phyloP scores from a whole-genome alignment of 2,888 invertebrate genomes.

The Apamea crenata region DNA sequence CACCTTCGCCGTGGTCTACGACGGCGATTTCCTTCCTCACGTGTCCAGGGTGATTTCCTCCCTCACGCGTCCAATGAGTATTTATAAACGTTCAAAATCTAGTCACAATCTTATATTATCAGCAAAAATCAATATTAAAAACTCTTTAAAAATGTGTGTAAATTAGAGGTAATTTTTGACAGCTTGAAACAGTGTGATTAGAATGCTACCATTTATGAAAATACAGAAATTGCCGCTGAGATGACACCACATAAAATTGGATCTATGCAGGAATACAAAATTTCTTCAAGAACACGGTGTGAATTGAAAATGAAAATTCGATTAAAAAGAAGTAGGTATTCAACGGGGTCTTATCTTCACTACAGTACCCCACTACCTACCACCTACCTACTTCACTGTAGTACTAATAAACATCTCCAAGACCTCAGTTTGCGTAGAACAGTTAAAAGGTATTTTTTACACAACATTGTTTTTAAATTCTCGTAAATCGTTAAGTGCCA shows the following conservation, averaged over 20 bases:
- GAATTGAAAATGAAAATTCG: not conserved
- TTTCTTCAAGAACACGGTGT: not conserved
- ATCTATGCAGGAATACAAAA: not conserved
- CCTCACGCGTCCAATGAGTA: not conserved
- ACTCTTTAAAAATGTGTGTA: not conserved
- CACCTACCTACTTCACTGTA: not conserved
- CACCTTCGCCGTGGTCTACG: not conserved
- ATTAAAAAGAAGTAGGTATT: not conserved
- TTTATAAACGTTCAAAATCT: not conserved
- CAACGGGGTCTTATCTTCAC: not conserved
- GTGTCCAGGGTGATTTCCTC: not conserved
- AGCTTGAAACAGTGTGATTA: not conserved
- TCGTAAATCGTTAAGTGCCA: slow-evolving; percentile 58
- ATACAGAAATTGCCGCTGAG: not conserved
- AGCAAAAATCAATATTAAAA: not conserved
- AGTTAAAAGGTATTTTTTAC: slow-evolving; percentile 46
- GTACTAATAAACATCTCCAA: slow-evolving; percentile 20
- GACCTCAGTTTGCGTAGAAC: slow-evolving; percentile 20
- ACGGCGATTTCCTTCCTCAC: not conserved
- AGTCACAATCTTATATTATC: not conserved
- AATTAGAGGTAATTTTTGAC: not conserved
- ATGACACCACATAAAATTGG: not conserved
- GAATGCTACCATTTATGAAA: not conserved
- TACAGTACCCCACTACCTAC: not conserved
- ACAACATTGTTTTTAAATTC: slow-evolving; percentile 62